Evolutionary conservation across 2,888 invertebrate genomes (phyloP).

Genomic region (Diarsia rubi): DNA sequence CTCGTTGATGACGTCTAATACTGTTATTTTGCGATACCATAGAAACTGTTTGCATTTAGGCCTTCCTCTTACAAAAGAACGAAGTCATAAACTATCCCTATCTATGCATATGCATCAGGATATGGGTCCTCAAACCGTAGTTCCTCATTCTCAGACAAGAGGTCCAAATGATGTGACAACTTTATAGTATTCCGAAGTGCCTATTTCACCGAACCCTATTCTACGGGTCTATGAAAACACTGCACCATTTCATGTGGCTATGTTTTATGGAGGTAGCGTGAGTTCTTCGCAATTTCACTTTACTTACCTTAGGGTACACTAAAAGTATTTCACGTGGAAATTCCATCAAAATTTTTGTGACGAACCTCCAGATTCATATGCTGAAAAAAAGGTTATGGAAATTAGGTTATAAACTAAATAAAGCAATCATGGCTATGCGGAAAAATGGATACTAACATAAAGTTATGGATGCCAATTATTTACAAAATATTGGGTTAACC

Average conservation of each 20-base stretch:
- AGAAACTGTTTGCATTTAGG: background rate
- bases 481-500: background rate
- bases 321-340: constrained; percentile 45
- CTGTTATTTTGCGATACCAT: background rate
- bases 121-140: constrained; percentile 7
- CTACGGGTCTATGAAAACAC: constrained; percentile 30
- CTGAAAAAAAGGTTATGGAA: background rate
- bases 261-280: constrained; percentile 54
- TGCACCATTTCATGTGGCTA: constrained; percentile 41
- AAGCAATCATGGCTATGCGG: background rate
- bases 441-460: background rate
- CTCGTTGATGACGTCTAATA: background rate
- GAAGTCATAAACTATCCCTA: constrained; percentile 15
- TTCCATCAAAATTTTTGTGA: constrained; percentile 31
- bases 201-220: constrained; percentile 51
- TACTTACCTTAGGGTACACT: constrained; percentile 51
- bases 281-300: constrained; percentile 60
- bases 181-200: constrained; percentile 59
- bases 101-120: constrained; percentile 1
- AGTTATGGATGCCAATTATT: background rate
- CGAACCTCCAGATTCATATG: background rate
- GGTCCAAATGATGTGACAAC: constrained; percentile 54
- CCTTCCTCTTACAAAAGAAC: background rate
- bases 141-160: constrained; percentile 15
- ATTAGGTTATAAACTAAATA: constrained; percentile 16